Evolutionary conservation across 2,888 invertebrate species (phyloP).

Genomic region (Drosophila bunnanda): DNA sequence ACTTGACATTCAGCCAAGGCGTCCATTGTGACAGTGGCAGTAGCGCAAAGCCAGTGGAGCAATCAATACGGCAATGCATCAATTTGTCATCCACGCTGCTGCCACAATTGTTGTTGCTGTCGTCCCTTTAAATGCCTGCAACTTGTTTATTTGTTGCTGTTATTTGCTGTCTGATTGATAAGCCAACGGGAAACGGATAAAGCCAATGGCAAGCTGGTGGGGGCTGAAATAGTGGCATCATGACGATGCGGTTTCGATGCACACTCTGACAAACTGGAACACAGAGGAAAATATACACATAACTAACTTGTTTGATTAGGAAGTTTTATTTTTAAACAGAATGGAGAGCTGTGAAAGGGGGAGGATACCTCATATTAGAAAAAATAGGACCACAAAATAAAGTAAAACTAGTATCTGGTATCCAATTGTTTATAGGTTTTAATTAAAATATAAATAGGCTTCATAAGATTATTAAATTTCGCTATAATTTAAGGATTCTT

Average conservation of each 20-base stretch:
- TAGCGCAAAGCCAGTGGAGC: constrained; percentile 38
- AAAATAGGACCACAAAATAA: background rate
- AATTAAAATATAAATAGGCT: too few relatives aligned
- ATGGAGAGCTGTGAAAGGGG: background rate
- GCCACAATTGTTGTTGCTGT: constrained; percentile 13
- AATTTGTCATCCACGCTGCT: constrained; percentile 59
- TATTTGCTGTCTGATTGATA: constrained; percentile 70
- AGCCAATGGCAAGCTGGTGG: constrained; percentile 28
- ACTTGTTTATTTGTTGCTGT: constrained; percentile 66
- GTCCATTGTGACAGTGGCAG: constrained; percentile 55
- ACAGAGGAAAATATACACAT: background rate
- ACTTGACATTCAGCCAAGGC: constrained; percentile 75
- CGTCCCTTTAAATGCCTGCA: constrained; percentile 37
- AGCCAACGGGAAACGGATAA: constrained; percentile 31
- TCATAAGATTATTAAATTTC: too few relatives aligned
- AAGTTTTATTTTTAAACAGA: too few relatives aligned
- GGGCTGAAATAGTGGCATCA: constrained; percentile 3
- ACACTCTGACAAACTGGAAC: background rate
- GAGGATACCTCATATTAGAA: background rate
- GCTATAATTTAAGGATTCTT: too few relatives aligned
- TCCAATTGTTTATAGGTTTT: too few relatives aligned
- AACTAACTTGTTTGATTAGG: background rate
- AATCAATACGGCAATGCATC: constrained; percentile 69
- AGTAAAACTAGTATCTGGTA: background rate
- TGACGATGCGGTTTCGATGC: constrained; percentile 29